Evolutionary conservation across 2,888 invertebrate genomes (phyloP), one percentile per base, ranked within the genome.

Genomic region (Philereme vetulata): DNA sequence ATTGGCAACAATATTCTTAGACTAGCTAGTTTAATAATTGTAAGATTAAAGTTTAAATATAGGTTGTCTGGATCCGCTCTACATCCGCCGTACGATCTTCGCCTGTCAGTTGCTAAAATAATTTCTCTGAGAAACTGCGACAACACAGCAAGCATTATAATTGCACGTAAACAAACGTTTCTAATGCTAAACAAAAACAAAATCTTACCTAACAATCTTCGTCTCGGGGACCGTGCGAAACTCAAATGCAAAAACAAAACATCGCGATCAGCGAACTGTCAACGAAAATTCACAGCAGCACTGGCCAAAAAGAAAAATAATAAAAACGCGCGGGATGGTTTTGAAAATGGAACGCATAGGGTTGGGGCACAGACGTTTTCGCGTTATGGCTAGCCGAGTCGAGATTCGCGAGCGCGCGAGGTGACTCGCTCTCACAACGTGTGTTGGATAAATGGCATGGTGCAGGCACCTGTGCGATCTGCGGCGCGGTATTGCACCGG

Each of bases 391-490:
- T 68, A 53, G 60, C 64, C 34, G 43, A 56, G 68, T 65, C 34
- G 43, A 56, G 68, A 66, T 77, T 75, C 74, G 78, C 79, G 72
- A 74, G 70, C 73, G 73, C 76, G 78, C 78, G 79, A 79, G 74
- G 72, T 78, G 85, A 82, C 89, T 85, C 81, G 78, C 76, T 82
- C 74, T 81, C 75, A 69, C 86, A 84, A 82, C 87, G 90, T 78
- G 81, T 82, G 84, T 84, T 81, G 82, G 77, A 76, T 86, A 89
- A 90, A 88, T 90, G 90, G 84, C 88, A 77, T 46, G 36, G 66
- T 75, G 72, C 73, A 73, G 79, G 73, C 85, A 85, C 88, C 84
- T 84, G 87, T 79, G 78, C 76, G 76, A 71, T 74, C 78, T 71
- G 68, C 64, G 71, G 74, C 51, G 75, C 79, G 78, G 75, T 80